phyloP scores from a whole-genome alignment of 1,140 invertebrate species.

The Pogonomyrmex barbatus region DNA sequence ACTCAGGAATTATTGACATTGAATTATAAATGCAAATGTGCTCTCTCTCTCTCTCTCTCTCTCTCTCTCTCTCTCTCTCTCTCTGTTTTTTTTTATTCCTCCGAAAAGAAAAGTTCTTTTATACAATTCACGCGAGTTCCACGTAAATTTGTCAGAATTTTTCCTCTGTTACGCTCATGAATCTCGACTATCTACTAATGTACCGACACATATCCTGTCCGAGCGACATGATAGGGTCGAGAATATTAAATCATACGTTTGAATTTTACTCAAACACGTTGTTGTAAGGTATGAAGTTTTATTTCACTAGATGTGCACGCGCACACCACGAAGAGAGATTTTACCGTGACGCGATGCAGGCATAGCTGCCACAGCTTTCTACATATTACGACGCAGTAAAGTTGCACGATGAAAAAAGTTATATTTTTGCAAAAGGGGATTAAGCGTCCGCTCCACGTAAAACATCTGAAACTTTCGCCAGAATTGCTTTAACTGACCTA shows the following conservation, averaged over 20 bases:
- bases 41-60: not conserved
- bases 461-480: conserved; percentile 39
- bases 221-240: not conserved
- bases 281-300: conserved; percentile 40
- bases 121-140: conserved; percentile 6
- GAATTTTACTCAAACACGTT: conserved; percentile 41
- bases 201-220: not conserved
- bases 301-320: conserved; percentile 5
- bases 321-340: conserved; percentile 2
- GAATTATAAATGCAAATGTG: conserved; percentile 46
- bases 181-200: conserved; percentile 13
- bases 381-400: conserved; percentile 42
- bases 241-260: conserved; percentile 56
- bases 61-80: not conserved
- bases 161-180: not conserved
- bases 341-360: conserved; percentile 33
- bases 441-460: conserved; percentile 34
- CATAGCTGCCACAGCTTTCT: conserved; percentile 42
- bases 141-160: conserved; percentile 33
- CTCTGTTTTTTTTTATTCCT: not conserved
- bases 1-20: conserved; percentile 34
- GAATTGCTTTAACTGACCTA: conserved; percentile 14
- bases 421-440: conserved; percentile 56
- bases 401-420: conserved; percentile 52
- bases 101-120: not conserved